Evolutionary conservation across 2,888 invertebrate species (phyloP), one percentile per base, ranked within the genome.

Genomic region (Chrysina gloriosa): DNA sequence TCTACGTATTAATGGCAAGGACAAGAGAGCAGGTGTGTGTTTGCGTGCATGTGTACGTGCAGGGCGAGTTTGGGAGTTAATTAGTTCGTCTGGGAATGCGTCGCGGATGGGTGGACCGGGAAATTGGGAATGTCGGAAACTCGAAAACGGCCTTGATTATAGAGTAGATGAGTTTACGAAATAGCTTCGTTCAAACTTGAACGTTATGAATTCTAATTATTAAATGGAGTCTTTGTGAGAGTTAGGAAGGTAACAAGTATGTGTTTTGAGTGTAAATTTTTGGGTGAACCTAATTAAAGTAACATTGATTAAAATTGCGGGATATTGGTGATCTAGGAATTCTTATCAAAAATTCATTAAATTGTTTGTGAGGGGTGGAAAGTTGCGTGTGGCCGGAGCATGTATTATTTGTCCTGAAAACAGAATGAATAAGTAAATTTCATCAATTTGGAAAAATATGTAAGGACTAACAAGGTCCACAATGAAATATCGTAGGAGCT

Each of bases 1-100:
- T 58, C 58, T 39, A 58, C 25, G 25, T 58, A 58, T 58, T 58
- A 58, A 39, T 58, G 39, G 36, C 23, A 39, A 58, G 58, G 58
- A 42, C 58, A 58, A 56, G 56, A 19, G 29, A 39, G 39, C 50
- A 39, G 39, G 25, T 56, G 36, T 16, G 54, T 54, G 25, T 3
- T 14, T 34, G 39, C 27, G 34, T 39, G 39, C 6, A 14, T 39
- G 23, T 25, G 23, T 39, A 16, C n/a, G 23, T 39, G 39, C 25
- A 14, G 39, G 58, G 14, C 25, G 25, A 39, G 58, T 25, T 36
- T 39, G 25, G 58, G 58, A 58, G 58, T 58, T 58, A 58, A 58
- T 58, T 58, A 58, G 58, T 58, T 58, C 27, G 58, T 58, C 58
- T 58, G 58, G 25, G 58, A 58, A 58, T 58, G 58, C 58, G 58